Base-by-base conservation (phyloP, 2,797 vertebrate genomes). In the Podargus strigoides region DNA sequence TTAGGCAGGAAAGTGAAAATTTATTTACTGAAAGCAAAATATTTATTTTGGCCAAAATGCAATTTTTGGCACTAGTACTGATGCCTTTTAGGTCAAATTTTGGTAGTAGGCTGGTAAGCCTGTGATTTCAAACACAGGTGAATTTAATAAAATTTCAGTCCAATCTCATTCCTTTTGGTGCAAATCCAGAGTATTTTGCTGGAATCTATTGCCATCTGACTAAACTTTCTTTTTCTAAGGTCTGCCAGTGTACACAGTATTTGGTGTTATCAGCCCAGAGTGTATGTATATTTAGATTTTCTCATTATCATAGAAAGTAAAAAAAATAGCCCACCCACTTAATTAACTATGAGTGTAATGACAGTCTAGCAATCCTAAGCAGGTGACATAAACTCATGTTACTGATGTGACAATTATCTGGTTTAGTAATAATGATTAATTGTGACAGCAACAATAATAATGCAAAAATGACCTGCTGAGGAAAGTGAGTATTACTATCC, bases 1-100 rank as follows among this genome's bases (percentile, higher is more conserved):
- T 79, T 56, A 85, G 30, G 27, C 62, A 78, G 77, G 87, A 92
- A 86, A 85, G 91, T 50, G 74, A 91, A 89, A 86, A 94, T 88
- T 72, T 93, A 92, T 96, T 93, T 95, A 95, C 85, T 93, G 73
- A 88, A 78, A 93, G 59, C 81, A 69, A 94, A 93, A 91, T 95
- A 93, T 84, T 96, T 94, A 11, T 49, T 88, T 92, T 96, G 92
- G 92, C 83, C 59, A 90, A 44, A 75, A 66, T 60, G 44, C 79
- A 55, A 26, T 66, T 96, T 96, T 85, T 96, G 76, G 79, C 73
- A 67, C 69, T 50, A 28, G 39, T 60, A 28, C 73, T 78, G 53
- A 47, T 1, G 27, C 13, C 52, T 84, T 88, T 90, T 70, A 67
- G 55, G 84, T 86, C 73, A 68, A 76, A 64, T 75, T 92, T 86